Evolutionary conservation across 1,140 invertebrate species (phyloP), one percentile per base, ranked within the genome.

Genomic region (Mylabris phalerata): DNA sequence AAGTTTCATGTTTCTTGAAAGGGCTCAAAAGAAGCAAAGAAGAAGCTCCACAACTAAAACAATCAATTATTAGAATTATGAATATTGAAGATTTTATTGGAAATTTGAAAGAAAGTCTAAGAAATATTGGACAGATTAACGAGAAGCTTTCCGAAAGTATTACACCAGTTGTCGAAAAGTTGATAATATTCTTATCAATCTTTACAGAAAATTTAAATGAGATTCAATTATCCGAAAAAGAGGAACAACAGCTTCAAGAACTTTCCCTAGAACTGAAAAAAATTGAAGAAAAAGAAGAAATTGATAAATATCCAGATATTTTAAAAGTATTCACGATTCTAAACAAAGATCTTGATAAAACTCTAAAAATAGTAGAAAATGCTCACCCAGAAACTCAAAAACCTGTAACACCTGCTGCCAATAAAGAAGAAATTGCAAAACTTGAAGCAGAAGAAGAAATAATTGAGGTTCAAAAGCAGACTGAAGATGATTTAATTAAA

Each of bases 61-160:
- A 57, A 52, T 57, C 57, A 10, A 39, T 66, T 7, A 52, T 66
- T 7, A 54, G 59, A 10, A 26, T 60, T 19, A 38, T 60, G 4
- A 57, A 66, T 48, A 49, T 69, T 5, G 45, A 58, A 39, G 54
- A 59, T 46, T 45, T 66, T 6, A 45, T 68, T 9, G 42, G 57
- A 49, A 25, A 56, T 27, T 47, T 68, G 24, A 42, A 65, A 55
- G 40, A 68, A 51, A 55, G 58, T 45, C 38, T 57, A 11, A 63
- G 46, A 24, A 41, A 3, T 59, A 55, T 40, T 54, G 66, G 11
- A 42, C 9, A 42, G 10, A 42, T 42, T 10, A 2, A 42, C 4
- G 2, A 42, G 11, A 42, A 42, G 10, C 6, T 42, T 42, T 7
- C 41, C 3, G 51, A 65, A 55, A 62, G 61, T 45, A 24, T 68